phyloP scores from a whole-genome alignment of 2,797 vertebrate genomes.

The Brachymystax lenok region DNA sequence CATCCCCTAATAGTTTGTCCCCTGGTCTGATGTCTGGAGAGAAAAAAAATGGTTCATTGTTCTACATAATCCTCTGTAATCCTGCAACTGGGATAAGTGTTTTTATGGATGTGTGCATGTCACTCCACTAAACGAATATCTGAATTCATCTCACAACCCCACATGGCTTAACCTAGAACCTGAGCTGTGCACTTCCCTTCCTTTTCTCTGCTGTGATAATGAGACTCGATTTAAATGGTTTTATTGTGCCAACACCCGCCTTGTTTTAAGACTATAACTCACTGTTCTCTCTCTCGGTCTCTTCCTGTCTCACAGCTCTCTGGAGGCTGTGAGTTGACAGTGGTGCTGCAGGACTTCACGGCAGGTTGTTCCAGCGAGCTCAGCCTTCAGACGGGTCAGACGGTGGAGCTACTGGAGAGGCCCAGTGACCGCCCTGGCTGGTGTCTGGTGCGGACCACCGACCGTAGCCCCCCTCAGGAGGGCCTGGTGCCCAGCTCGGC shows the following conservation, averaged over 20 bases:
- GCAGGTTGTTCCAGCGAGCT: conserved; percentile 84
- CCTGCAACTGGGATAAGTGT: too few species aligned
- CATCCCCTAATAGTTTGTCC: too few species aligned
- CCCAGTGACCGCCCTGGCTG: conserved; percentile 91
- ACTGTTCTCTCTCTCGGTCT: background rate
- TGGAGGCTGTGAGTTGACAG: conserved; percentile 94
- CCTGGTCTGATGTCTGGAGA: too few species aligned
- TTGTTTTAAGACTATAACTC: background rate
- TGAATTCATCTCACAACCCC: background rate
- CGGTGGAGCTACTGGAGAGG: conserved; percentile 93
- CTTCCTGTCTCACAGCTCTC: conserved; percentile 80
- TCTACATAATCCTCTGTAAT: too few species aligned
- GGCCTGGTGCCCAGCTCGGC: conserved; percentile 92
- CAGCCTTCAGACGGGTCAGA: conserved; percentile 90
- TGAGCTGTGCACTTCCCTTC: background rate
- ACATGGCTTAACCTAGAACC: background rate
- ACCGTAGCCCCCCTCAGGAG: conserved; percentile 87
- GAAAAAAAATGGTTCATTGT: too few species aligned
- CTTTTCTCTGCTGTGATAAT: background rate
- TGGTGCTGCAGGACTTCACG: conserved; percentile 94
- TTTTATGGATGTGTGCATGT: too few species aligned
- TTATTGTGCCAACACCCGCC: background rate
- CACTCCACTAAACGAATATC: too few species aligned
- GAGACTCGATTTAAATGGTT: background rate
- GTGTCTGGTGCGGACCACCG: conserved; percentile 93